phyloP scores from a whole-genome alignment of 1,140 invertebrate species.

The Cherax destructor region DNA sequence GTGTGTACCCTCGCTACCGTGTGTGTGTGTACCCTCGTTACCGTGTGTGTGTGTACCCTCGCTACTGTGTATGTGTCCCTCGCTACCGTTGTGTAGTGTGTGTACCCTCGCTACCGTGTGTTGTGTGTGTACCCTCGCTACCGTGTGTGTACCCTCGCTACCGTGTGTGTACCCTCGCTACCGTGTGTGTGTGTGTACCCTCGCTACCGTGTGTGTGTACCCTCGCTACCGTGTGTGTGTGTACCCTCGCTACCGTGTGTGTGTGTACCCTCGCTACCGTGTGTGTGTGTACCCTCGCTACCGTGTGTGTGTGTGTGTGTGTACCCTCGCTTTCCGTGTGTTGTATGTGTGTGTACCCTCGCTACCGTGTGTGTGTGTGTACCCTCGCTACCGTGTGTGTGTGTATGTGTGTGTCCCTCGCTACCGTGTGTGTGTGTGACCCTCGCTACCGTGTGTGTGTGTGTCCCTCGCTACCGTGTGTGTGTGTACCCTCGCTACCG shows the following conservation, averaged over 20 bases:
- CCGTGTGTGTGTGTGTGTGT: neutral
- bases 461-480: neutral
- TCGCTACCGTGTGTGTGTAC: neutral
- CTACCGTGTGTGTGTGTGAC: neutral
- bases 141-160: too few relatives aligned
- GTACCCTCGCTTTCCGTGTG: neutral
- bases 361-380: neutral
- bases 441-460: too few relatives aligned
- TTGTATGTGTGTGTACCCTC: neutral
- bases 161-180: neutral
- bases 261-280: too few relatives aligned
- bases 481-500: neutral
- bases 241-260: too few relatives aligned
- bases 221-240: neutral
- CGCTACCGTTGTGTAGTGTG: neutral
- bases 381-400: too few relatives aligned
- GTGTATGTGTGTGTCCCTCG: neutral
- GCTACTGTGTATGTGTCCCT: neutral
- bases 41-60: neutral
- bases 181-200: conserved; percentile 1
- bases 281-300: neutral
- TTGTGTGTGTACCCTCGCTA: too few relatives aligned
- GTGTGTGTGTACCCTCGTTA: neutral
- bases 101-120: too few relatives aligned
- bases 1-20: too few relatives aligned